Base-by-base conservation (phyloP, 53 echinoderm and acorn worm genomes). In the Crossaster papposus region DNA sequence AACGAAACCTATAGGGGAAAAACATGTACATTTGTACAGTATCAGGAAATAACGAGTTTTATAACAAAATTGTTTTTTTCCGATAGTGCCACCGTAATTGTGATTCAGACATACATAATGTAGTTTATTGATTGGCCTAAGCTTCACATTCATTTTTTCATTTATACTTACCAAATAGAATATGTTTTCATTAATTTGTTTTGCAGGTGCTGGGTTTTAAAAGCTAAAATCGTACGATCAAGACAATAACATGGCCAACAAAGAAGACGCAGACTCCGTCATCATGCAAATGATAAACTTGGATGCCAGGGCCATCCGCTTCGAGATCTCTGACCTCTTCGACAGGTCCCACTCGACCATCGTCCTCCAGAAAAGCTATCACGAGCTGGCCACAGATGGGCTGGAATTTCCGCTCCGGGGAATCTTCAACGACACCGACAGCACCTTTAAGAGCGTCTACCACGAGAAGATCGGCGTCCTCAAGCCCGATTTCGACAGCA, bases 251-350 rank as follows among this genome's bases (percentile, higher is more conserved):
- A 78, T 78, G 78, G 78, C 78, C 78, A 51, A 78, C 51, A 17
- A 44, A 10, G 50, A 51, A 23, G 28, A 44, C 24, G 78, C 78
- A 78, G 78, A 78, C 50, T 51, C 50, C 6, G 51, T 78, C 28
- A 78, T 28, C 50, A 50, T 51, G 78, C 78, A 51, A 14, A 51
- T 78, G 78, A 44, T 51, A 12, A 78, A 78, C 78, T 24, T 51
- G 10, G 50, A 51, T 28, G 78, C 78, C 23, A 44, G 22, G 8
- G 8, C 1, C 51, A 78, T 78, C 3, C 78, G 78, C 78, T 78
- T 78, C 51, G 78, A 78, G 78, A 78, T 28, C 50, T 78, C 78
- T 17, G 78, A 78, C 78, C 38, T 78, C 78, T 78, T 78, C 29
- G 78, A 51, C 78, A 44, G 78, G 32, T 44, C 50, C 13, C 78